Base-by-base conservation (phyloP, 2,888 invertebrate species). In the Melanotus villosus region DNA sequence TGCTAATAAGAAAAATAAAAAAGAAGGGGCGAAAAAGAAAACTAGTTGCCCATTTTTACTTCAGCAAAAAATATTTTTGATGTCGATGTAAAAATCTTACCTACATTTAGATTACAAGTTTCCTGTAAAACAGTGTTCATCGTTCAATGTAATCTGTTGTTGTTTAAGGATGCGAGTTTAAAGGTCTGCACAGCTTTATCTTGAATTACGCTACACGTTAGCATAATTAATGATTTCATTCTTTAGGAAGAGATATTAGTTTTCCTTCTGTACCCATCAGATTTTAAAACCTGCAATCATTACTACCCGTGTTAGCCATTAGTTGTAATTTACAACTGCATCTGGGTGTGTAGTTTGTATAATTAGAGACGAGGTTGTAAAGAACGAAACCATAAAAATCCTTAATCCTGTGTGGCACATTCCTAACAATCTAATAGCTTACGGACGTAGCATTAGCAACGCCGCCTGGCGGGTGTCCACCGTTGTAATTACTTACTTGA, bases 401-500 rank as follows among this genome's bases (percentile, higher is more conserved):
- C 77, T 74, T 77, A 78, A 78, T 77, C 77, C 77, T 75, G 72
- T 73, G 76, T 76, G 75, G 75, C 73, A 74, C 75, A 75, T 75
- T 76, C 75, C 75, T 76, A 75, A 73, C 75, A 77, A 76, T 78
- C 78, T 78, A 78, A 78, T 78, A 76, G 77, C 76, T 75, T 75
- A 75, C 72, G 74, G 73, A 76, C 76, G 71, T 65, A 73, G 74
- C 77, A 77, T 75, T 76, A 78, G 74, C 75, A 71, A 72, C 73
- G 72, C 75, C 75, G 77, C 76, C 77, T 78, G 77, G 77, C 76
- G 78, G 77, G 74, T 77, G 78, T 78, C 78, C 80, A 80, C 80
- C 80, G 79, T 79, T 77, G 79, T 82, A 82, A 82, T 83, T 83
- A 82, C 82, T 82, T 82, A 81, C 80, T 80, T 81, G 81, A 80